Evolutionary conservation across 64 coral and sea anemone species (phyloP), one percentile per base, ranked within the genome.

Genomic region (Actinia equina): DNA sequence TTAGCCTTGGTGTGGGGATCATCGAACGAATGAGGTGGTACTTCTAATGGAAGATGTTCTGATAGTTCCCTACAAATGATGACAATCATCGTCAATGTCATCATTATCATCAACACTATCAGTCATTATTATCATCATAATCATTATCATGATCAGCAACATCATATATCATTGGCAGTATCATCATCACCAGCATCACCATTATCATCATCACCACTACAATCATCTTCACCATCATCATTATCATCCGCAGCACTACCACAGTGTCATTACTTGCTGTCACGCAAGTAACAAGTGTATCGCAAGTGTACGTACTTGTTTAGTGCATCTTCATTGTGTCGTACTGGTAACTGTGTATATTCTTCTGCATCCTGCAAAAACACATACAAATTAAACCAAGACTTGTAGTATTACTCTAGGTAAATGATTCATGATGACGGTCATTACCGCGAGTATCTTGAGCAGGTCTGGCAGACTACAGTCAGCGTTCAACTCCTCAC

Each of bases 251-350:
- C 52, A 54, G 0, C 52, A 6, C 6, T 54, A 37, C 30, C 30
- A 37, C 30, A 37, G 30, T 37, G 30, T 37, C 30, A 37, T 37
- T 1, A 37, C 30, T 37, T 37, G 30, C 30, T 37, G 52, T 54
- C 5, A 30, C 69, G 9, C 69, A 41, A 74, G 9, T 14, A 12
- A 2, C 69, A 74, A 14, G 10, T 71, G 23, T 71, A 23, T 25
- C 65, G 23, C 22, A 71, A 25, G 23, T 15, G 3, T 58, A 20
- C 84, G 12, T 43, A 98, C 96, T 83, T 89, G 86, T 98, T 98
- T 60, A 98, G 89, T 64, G 88, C 52, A 58, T 98, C 96, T 86
- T 98, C 96, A 57, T 98, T 98, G 59, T 98, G 96, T 86, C 96
- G 85, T 44, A 98, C 96, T 52, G 96, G 96, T 1, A 98, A 88